These are phyloP conservation scores for Aptenodytes patagonicus DNA, from an alignment of 2,113 vertebrate species.

Conservation along the genomic window DNA sequence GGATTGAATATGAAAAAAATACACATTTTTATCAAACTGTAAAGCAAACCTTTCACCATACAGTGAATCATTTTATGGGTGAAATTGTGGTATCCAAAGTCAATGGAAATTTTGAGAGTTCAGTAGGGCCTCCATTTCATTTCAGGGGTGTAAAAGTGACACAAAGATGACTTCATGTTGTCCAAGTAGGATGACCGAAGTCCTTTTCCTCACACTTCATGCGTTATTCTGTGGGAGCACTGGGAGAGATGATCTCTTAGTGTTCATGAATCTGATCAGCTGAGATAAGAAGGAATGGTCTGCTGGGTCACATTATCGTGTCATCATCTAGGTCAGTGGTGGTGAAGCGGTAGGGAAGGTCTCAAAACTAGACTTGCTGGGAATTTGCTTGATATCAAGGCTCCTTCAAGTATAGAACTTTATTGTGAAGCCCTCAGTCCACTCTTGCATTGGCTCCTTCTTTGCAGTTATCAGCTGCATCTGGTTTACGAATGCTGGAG, in stretches of 20 bases:
- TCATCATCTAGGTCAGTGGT: background rate
- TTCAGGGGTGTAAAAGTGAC: background rate
- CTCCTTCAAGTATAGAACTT: background rate
- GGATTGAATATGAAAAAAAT: background rate
- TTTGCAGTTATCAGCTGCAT: background rate
- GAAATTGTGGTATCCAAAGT: background rate
- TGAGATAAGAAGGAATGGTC: background rate
- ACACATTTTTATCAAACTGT: background rate
- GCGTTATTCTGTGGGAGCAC: background rate
- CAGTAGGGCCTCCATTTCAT: background rate
- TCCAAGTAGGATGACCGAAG: background rate
- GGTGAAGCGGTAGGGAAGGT: background rate
- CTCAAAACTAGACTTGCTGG: background rate
- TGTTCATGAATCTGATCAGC: background rate
- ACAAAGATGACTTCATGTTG: background rate
- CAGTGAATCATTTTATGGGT: background rate
- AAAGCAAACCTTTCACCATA: background rate
- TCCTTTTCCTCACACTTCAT: background rate
- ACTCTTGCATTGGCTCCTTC: background rate
- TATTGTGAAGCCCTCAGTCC: background rate
- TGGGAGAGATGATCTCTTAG: background rate
- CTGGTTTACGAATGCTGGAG: background rate
- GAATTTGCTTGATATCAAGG: background rate
- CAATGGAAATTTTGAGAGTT: background rate
- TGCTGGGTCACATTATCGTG: background rate